Percentiles rank a stretch among this genome's conserved stretches.
Conservation (phyloP, 2,888 invertebrate genomes). For the Ophion obscuratus region DNA sequence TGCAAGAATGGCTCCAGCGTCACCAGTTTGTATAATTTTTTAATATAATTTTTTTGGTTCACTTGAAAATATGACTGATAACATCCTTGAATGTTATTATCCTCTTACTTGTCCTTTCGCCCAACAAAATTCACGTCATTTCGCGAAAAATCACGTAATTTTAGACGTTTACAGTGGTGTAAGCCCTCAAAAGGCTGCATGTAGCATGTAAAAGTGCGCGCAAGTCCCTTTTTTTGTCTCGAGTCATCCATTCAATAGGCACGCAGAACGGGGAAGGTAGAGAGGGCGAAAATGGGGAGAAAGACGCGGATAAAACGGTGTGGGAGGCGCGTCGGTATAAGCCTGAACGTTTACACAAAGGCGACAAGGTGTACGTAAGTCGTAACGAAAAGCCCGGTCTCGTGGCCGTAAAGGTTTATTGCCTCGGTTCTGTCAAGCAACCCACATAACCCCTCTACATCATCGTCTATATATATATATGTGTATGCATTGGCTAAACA, state of each 20-base stretch:
- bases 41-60: no score
- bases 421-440: slow-evolving; percentile 64
- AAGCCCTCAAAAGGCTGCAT: neutral
- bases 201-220: neutral
- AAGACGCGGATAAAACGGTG: slow-evolving; percentile 25
- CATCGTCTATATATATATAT: slow-evolving; percentile 16
- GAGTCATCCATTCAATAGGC: slow-evolving; percentile 2
- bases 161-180: no score
- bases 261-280: neutral
- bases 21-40: no score
- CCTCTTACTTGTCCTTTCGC: no score
- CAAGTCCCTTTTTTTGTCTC: neutral
- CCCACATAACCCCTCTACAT: slow-evolving; percentile 52
- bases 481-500: slow-evolving; percentile 8
- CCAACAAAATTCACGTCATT: no score
- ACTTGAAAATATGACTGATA: no score
- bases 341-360: slow-evolving; percentile 64
- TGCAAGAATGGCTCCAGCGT: no score
- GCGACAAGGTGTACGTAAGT: slow-evolving; percentile 67
- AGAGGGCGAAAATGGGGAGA: slow-evolving; percentile 21
- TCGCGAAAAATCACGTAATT: no score
- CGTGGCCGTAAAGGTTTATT: slow-evolving; percentile 75
- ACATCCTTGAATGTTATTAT: no score
- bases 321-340: slow-evolving; percentile 56
- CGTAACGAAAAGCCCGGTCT: slow-evolving; percentile 58